phyloP scores from a whole-genome alignment of 2,113 vertebrate species.

The Zosterops japonicus region DNA sequence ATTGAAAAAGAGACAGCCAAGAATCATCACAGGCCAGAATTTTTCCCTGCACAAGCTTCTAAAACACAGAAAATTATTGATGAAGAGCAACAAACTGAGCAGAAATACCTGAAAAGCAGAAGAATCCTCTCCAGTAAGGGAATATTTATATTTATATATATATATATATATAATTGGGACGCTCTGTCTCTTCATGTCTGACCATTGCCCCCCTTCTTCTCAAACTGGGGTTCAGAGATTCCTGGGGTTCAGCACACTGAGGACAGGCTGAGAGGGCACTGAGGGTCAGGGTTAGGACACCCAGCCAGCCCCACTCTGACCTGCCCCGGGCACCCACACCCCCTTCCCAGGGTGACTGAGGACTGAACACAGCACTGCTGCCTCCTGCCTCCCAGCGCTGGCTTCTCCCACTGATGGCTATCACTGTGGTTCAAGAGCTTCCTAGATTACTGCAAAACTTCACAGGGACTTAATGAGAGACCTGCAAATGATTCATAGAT shows the following conservation, averaged over 20 bases:
- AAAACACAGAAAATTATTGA: not conserved
- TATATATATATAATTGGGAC: too few species aligned
- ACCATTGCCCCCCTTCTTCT: not conserved
- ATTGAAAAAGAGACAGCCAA: not conserved
- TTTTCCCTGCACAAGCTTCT: not conserved
- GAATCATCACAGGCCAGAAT: not conserved
- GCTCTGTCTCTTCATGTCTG: not conserved
- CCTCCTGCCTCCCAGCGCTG: not conserved
- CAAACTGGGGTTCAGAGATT: not conserved
- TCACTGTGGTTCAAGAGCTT: not conserved
- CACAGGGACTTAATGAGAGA: not conserved
- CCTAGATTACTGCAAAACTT: not conserved
- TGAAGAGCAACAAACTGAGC: not conserved
- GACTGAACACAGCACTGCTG: not conserved
- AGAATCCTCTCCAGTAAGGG: not conserved
- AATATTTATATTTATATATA: too few species aligned
- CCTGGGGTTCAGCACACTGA: not conserved
- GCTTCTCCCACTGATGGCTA: rapidly evolving
- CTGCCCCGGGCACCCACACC: not conserved
- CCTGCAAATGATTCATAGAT: not conserved
- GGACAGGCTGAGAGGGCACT: not conserved
- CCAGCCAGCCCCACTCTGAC: not conserved
- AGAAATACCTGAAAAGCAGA: not conserved
- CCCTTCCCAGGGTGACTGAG: not conserved
- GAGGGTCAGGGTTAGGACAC: not conserved